phyloP scores from a whole-genome alignment of 2,797 vertebrate species.

The Acipenser ruthenus region DNA sequence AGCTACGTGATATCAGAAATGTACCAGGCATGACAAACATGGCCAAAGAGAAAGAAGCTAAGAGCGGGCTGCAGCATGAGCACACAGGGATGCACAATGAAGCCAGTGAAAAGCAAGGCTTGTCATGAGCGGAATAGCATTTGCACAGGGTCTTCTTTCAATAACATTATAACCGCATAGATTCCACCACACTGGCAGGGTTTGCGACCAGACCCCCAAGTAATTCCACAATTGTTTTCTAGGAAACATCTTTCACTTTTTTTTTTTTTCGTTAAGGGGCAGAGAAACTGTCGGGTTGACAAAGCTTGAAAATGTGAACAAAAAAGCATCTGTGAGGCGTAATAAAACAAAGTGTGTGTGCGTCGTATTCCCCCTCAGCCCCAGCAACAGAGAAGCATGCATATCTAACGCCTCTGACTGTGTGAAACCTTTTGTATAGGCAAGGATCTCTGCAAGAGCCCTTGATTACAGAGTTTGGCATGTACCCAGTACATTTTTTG shows the following conservation, averaged over 20 bases:
- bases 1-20: no score
- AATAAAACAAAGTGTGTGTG: conserved; percentile 64
- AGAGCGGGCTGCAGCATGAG: background rate
- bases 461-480: conserved; percentile 81
- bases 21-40: background rate
- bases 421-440: conserved; percentile 64
- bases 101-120: background rate
- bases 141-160: conserved; percentile 9
- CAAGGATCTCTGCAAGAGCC: conserved; percentile 65
- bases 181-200: background rate
- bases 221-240: conserved; percentile 54
- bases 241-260: conserved; percentile 36
- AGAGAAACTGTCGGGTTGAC: conserved; percentile 18
- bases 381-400: conserved; percentile 88
- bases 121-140: conserved; percentile 9
- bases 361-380: conserved; percentile 69
- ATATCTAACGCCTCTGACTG: conserved; percentile 79
- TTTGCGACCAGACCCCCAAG: conserved; percentile 38
- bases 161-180: background rate
- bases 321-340: conserved; percentile 63
- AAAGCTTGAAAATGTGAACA: conserved; percentile 57
- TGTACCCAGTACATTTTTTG: conserved; percentile 70
- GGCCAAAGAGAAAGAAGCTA: background rate
- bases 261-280: conserved; percentile 7
- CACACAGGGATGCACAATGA: conserved; percentile 10